Conservation (phyloP, 2,888 invertebrate species). For the Cecidostiba fungosa region DNA sequence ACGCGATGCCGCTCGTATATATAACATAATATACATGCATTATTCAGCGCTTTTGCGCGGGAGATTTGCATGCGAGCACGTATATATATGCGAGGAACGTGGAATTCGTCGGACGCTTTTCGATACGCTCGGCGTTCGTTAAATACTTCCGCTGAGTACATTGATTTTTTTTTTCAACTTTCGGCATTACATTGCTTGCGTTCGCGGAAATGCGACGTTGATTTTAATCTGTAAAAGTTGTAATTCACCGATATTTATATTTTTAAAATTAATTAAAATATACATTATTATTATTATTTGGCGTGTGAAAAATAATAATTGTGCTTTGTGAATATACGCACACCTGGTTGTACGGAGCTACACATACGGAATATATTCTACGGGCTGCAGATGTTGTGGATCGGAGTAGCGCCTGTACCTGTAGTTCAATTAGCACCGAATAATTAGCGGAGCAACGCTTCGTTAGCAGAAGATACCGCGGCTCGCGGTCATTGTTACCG, state of each 20-base stretch:
- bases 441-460: constrained; percentile 75
- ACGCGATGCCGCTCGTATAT: constrained; percentile 37
- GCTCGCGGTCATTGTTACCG: constrained; percentile 64
- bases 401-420: constrained; percentile 25
- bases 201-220: no score
- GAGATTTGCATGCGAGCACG: constrained; percentile 52
- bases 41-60: constrained; percentile 55
- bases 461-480: constrained; percentile 74
- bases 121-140: neutral
- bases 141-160: neutral
- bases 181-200: neutral
- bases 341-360: neutral
- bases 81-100: no score
- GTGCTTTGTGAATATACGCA: neutral
- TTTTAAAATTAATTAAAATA: no score
- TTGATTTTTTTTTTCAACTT: neutral
- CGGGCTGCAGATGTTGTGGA: constrained; percentile 14
- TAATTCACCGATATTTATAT: neutral
- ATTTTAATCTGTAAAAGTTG: neutral
- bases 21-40: constrained; percentile 24
- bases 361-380: neutral
- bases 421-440: constrained; percentile 73
- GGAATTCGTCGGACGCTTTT: constrained; percentile 12
- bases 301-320: no score
- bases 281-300: no score